These are phyloP conservation scores for Peromyscus aztecus DNA, from an alignment of 2,797 vertebrate species.

Conservation along the genomic window DNA sequence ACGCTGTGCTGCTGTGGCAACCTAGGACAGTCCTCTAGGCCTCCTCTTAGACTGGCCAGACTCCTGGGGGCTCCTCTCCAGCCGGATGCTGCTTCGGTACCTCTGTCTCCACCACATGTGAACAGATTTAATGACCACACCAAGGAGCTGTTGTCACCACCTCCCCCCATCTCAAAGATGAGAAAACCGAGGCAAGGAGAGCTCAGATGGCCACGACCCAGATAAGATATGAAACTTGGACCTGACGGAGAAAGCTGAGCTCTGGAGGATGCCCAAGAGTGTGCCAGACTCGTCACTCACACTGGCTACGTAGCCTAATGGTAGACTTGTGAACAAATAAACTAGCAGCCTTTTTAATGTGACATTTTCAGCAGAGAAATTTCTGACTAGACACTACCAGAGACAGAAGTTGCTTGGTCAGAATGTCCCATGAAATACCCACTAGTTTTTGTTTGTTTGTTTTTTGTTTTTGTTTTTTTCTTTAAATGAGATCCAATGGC, in stretches of 20 bases:
- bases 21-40: too few species aligned
- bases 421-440: not conserved
- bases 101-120: not conserved
- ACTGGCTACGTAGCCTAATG: not conserved
- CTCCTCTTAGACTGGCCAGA: not conserved
- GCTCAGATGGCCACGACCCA: not conserved
- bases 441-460: not conserved
- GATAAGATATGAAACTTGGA: not conserved
- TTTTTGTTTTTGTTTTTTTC: not conserved
- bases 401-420: not conserved
- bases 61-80: not conserved
- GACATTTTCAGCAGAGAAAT: not conserved
- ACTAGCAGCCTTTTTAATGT: not conserved
- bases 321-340: not conserved
- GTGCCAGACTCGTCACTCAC: not conserved
- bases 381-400: not conserved
- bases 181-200: conserved; percentile 24
- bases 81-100: not conserved
- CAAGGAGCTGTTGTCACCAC: fast-evolving
- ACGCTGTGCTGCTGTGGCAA: not conserved
- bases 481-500: not conserved
- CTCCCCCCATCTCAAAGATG: not conserved
- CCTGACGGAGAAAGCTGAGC: not conserved
- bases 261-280: not conserved
- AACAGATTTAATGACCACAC: not conserved